Conservation (phyloP, 2,113 vertebrate species). For the Dasyornis broadbenti region DNA sequence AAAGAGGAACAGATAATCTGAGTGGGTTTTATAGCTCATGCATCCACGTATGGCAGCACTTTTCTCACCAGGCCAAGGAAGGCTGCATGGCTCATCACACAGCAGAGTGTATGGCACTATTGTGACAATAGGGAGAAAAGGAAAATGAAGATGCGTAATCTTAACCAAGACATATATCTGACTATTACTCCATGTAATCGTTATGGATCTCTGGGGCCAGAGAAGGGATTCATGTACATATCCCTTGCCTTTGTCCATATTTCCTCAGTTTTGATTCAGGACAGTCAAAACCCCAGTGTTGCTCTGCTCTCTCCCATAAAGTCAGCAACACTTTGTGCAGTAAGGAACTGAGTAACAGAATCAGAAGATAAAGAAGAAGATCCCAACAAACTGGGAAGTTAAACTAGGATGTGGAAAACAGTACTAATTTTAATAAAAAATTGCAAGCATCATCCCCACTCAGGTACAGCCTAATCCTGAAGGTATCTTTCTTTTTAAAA, state of each 20-base stretch:
- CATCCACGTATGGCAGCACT: neutral
- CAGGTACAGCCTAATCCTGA: neutral
- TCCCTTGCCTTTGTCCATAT: neutral
- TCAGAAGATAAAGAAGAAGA: neutral
- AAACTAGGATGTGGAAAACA: neutral
- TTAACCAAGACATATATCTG: neutral
- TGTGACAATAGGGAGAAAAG: neutral
- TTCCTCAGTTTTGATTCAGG: neutral
- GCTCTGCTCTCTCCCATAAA: neutral
- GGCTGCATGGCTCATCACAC: neutral
- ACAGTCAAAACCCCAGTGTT: neutral
- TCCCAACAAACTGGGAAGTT: neutral
- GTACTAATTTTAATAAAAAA: neutral
- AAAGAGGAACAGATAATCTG: neutral
- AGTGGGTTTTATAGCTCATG: neutral
- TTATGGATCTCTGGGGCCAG: neutral
- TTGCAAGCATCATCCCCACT: neutral
- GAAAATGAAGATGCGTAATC: neutral
- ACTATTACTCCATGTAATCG: neutral
- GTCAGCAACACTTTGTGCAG: neutral
- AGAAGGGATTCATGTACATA: neutral
- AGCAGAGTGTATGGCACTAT: neutral
- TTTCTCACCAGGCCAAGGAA: neutral
- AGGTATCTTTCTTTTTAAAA: neutral
- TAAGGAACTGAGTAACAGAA: neutral